These are phyloP conservation scores for Thera britannica DNA, from an alignment of 2,888 invertebrate species.

Conservation along the genomic window DNA sequence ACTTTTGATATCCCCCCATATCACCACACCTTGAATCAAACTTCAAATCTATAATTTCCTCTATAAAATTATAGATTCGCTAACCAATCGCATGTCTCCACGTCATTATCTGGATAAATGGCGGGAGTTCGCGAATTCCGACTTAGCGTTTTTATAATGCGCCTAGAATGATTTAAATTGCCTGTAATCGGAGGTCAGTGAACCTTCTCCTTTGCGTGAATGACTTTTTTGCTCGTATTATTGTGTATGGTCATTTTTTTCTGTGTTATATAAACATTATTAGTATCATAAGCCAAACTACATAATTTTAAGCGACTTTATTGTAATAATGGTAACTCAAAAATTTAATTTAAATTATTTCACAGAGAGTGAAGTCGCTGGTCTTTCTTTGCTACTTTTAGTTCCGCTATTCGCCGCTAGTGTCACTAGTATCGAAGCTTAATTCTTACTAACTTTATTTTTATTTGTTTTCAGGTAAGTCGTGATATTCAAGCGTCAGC, in stretches of 20 bases:
- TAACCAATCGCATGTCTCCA: slow-evolving; percentile 54
- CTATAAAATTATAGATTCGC: slow-evolving; percentile 29
- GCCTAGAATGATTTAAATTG: slow-evolving; percentile 42
- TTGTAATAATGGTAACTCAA: neutral
- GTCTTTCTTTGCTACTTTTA: slow-evolving; percentile 12
- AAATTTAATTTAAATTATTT: neutral
- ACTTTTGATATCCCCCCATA: slow-evolving; percentile 11
- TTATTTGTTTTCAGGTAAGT: slow-evolving; percentile 42
- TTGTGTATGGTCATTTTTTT: slow-evolving; percentile 17
- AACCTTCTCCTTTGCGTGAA: slow-evolving; percentile 29
- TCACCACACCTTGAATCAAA: slow-evolving; percentile 13
- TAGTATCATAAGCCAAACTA: neutral
- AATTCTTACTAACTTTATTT: slow-evolving; percentile 19
- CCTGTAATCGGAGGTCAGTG: slow-evolving; percentile 40
- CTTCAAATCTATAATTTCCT: slow-evolving; percentile 26
- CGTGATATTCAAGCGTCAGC: slow-evolving; percentile 16
- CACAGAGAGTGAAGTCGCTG: neutral
- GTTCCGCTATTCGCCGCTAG: slow-evolving; percentile 34
- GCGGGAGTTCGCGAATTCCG: slow-evolving; percentile 41
- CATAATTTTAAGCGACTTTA: neutral
- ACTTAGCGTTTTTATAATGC: slow-evolving; percentile 42
- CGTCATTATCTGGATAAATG: slow-evolving; percentile 45
- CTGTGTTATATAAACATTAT: neutral
- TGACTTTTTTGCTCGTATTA: slow-evolving; percentile 20
- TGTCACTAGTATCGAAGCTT: slow-evolving; percentile 21